phyloP scores from a whole-genome alignment of 2,113 vertebrate species.

The Baryphthengus martii region DNA sequence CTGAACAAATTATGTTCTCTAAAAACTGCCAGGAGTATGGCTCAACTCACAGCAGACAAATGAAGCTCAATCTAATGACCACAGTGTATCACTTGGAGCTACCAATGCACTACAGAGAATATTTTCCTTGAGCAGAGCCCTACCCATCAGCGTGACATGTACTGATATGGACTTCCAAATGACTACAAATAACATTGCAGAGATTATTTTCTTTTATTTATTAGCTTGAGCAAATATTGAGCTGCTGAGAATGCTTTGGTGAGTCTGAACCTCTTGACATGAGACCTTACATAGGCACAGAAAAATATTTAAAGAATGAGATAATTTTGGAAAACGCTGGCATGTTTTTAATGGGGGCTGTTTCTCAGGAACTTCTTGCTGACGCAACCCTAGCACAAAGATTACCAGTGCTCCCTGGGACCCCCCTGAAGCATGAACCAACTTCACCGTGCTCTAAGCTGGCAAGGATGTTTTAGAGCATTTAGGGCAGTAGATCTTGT shows the following conservation, averaged over 20 bases:
- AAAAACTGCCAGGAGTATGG: background rate
- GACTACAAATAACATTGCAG: background rate
- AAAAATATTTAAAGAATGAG: conserved; percentile 10
- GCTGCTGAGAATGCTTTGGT: background rate
- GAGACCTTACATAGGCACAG: background rate
- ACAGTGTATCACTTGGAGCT: background rate
- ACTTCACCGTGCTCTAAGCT: background rate
- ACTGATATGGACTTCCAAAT: background rate
- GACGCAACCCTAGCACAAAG: background rate
- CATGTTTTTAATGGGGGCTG: background rate
- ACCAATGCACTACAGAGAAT: background rate
- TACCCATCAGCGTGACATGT: background rate
- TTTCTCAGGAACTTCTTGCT: background rate
- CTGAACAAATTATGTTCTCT: background rate
- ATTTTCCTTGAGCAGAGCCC: background rate
- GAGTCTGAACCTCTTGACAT: background rate
- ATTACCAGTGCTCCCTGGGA: background rate
- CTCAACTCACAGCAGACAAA: background rate
- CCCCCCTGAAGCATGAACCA: background rate
- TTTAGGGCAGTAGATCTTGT: background rate
- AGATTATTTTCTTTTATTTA: background rate
- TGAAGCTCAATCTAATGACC: background rate
- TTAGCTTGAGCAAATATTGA: background rate
- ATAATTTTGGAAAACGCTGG: background rate
- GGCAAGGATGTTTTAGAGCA: background rate